A percentile compares a stretch with the other conserved stretches of the same genome.
phyloP scores from a whole-genome alignment of 2,888 invertebrate genomes.

The Ectobius pallidus region DNA sequence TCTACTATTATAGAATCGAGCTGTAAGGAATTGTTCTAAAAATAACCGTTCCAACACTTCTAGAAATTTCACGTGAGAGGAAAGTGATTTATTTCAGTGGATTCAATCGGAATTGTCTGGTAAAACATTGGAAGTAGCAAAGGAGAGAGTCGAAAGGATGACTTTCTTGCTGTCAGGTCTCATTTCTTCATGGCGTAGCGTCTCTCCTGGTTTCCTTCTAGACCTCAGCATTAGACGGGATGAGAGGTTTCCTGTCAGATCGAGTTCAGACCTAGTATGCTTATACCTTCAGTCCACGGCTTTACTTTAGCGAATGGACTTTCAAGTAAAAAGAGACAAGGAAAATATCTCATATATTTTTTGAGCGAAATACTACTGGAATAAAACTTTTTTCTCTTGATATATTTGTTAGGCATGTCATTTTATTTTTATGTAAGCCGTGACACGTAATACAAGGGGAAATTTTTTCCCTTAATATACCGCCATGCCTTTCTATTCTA shows the following conservation, averaged over 20 bases:
- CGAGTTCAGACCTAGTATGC: neutral
- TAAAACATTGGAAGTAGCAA: neutral
- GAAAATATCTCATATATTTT: neutral
- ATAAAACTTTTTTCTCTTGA: neutral
- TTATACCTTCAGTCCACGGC: neutral
- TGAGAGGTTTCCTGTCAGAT: neutral
- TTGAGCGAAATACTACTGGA: neutral
- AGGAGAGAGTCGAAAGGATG: neutral
- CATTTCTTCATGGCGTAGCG: neutral
- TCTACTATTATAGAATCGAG: neutral
- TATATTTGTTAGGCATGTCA: neutral
- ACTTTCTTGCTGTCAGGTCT: neutral
- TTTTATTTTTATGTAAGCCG: neutral
- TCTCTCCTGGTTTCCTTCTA: neutral
- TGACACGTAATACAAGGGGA: neutral
- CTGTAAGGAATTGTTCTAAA: neutral
- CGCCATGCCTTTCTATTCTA: neutral
- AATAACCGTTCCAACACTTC: neutral
- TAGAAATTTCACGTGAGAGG: neutral
- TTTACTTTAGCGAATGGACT: neutral
- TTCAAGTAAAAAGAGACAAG: neutral
- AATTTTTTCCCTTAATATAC: neutral
- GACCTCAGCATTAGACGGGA: neutral
- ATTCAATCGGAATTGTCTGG: neutral
- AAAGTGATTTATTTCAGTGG: neutral